These are phyloP conservation scores for Drosophila lini DNA, from an alignment of 1,140 invertebrate genomes.

Conservation along the genomic window DNA sequence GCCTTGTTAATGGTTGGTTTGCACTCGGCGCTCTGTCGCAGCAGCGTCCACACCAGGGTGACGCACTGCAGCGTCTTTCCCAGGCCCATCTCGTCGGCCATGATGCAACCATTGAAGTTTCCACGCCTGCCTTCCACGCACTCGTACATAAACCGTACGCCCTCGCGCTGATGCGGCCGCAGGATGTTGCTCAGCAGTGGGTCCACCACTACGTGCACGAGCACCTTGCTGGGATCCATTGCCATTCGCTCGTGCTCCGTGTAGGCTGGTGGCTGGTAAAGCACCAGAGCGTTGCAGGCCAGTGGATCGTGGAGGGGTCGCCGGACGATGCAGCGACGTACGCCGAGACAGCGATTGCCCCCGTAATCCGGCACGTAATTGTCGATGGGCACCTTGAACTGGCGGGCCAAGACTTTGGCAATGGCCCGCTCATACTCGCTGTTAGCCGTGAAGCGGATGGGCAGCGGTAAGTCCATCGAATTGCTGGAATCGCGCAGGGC, in stretches of 20 bases:
- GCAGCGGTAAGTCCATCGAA: slow-evolving; percentile 31
- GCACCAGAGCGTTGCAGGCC: slow-evolving; percentile 95
- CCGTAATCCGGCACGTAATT: slow-evolving; percentile 92
- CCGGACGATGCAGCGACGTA: slow-evolving; percentile 88
- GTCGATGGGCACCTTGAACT: slow-evolving; percentile 97
- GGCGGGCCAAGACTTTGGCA: slow-evolving; percentile 92
- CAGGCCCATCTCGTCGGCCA: slow-evolving; percentile 99
- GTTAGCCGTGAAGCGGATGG: slow-evolving; percentile 59
- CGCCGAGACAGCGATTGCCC: slow-evolving; percentile 87
- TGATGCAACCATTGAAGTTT: slow-evolving; percentile 96
- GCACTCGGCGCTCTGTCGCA: slow-evolving; percentile 93
- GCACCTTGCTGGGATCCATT: slow-evolving; percentile 85
- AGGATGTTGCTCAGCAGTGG: slow-evolving; percentile 95
- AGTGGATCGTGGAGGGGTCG: slow-evolving; percentile 96
- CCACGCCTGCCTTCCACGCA: slow-evolving; percentile 96
- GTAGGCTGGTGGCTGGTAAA: slow-evolving; percentile 92
- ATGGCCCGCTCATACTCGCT: slow-evolving; percentile 89
- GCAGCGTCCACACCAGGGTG: slow-evolving; percentile 96
- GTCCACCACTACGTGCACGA: slow-evolving; percentile 97
- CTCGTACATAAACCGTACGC: slow-evolving; percentile 99
- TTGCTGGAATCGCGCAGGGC: slow-evolving; percentile 46
- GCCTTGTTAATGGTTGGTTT: slow-evolving; percentile 96
- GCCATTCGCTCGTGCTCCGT: slow-evolving; percentile 85
- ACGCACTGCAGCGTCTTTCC: slow-evolving; percentile 99
- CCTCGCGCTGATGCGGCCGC: slow-evolving; percentile 99